Conservation (phyloP, 2,888 invertebrate species). For the Mechanitis messenoides region DNA sequence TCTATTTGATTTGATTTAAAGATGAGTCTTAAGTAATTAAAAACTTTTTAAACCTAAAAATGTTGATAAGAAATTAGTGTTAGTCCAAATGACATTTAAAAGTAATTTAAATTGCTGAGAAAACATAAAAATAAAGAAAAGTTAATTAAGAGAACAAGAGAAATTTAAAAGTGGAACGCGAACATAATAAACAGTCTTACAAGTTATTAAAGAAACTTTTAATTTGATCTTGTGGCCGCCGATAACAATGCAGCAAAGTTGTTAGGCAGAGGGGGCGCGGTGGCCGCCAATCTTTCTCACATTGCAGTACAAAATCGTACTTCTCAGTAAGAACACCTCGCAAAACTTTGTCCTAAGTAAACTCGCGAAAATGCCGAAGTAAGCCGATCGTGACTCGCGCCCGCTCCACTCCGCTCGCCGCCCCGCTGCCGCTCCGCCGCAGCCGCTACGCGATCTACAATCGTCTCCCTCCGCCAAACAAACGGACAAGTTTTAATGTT, state of each 20-base stretch:
- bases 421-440: constrained; percentile 38
- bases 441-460: constrained; percentile 41
- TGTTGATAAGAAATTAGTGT: no score
- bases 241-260: constrained; percentile 69
- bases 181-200: constrained; percentile 44
- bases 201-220: constrained; percentile 66
- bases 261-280: constrained; percentile 51
- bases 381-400: constrained; percentile 44
- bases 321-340: constrained; percentile 73
- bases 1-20: neutral
- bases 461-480: constrained; percentile 71
- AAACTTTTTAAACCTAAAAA: no score
- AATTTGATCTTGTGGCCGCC: constrained; percentile 58
- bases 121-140: neutral
- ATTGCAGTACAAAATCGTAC: constrained; percentile 69
- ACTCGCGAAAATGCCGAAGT: constrained; percentile 55
- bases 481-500: constrained; percentile 77
- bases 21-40: no score
- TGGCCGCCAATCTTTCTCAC: constrained; percentile 63
- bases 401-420: constrained; percentile 39
- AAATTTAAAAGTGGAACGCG: constrained; percentile 41
- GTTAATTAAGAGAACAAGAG: constrained; percentile 30
- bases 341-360: constrained; percentile 73
- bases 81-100: no score
- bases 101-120: no score